phyloP scores from a whole-genome alignment of 2,888 invertebrate genomes.

The Torymus texanus region DNA sequence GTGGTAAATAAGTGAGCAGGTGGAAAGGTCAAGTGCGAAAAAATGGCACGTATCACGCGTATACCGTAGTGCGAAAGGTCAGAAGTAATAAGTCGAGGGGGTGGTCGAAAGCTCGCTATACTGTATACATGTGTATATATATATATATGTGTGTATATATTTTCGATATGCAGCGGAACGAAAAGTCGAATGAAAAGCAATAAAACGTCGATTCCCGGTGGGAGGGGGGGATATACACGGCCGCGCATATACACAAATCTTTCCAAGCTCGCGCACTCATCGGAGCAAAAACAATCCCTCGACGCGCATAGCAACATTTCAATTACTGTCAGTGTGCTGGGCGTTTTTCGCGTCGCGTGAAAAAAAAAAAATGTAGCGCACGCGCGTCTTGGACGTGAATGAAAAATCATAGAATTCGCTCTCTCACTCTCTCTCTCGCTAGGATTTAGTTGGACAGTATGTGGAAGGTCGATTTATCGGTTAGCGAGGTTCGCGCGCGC shows the following conservation, averaged over 20 bases:
- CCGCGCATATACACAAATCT: slow-evolving; percentile 16
- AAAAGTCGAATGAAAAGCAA: slow-evolving; percentile 10
- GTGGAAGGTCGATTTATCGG: no score
- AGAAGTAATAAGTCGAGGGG: no score
- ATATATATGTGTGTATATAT: no score
- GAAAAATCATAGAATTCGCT: slow-evolving; percentile 8
- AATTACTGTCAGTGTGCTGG: slow-evolving; percentile 23
- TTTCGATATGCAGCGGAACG: no score
- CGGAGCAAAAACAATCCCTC: slow-evolving; percentile 17
- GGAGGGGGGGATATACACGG: no score
- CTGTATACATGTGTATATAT: no score
- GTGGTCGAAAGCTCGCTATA: no score
- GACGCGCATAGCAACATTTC: slow-evolving; percentile 39
- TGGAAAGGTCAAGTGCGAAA: no score
- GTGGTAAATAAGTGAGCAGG: no score
- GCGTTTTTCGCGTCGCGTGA: background rate
- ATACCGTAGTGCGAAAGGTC: background rate
- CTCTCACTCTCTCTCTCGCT: no score
- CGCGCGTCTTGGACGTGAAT: background rate
- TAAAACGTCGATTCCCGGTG: slow-evolving; percentile 21
- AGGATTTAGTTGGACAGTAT: no score
- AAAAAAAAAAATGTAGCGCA: slow-evolving; percentile 3
- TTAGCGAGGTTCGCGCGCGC: no score
- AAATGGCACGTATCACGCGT: background rate
- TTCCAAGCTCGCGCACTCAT: background rate